Evolutionary conservation across 1,140 invertebrate genomes (phyloP).

Genomic region (Thalassaphorura encarpata): DNA sequence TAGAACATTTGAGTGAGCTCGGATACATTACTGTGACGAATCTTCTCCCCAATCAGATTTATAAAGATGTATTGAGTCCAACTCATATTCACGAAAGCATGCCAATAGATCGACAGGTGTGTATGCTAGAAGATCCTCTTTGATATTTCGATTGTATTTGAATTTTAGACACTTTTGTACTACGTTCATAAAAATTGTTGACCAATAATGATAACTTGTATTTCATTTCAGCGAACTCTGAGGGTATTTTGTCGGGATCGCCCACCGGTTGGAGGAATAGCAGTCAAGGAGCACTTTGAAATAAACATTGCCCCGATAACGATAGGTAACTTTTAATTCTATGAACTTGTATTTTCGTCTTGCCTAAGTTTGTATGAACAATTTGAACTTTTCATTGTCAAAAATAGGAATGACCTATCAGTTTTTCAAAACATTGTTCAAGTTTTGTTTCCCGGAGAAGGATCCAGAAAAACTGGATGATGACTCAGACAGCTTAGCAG

Average conservation of each 20-base stretch:
- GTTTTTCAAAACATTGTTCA: slow-evolving; percentile 95
- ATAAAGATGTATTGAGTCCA: slow-evolving; percentile 81
- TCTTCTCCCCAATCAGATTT: slow-evolving; percentile 84
- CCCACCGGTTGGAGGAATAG: slow-evolving; percentile 90
- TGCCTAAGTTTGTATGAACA: not conserved
- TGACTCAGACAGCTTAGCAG: slow-evolving; percentile 44
- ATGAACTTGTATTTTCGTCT: too few relatives aligned
- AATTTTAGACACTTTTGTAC: not conserved
- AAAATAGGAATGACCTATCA: slow-evolving; percentile 76
- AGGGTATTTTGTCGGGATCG: slow-evolving; percentile 81
- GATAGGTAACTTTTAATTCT: slow-evolving; percentile 52
- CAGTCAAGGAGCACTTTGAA: slow-evolving; percentile 97
- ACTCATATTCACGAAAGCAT: slow-evolving; percentile 79
- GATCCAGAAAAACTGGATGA: slow-evolving; percentile 73
- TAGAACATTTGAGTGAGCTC: slow-evolving; percentile 93
- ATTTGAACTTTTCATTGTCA: not conserved
- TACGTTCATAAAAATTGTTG: not conserved
- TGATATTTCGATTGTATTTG: not conserved
- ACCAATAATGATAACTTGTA: slow-evolving; percentile 4
- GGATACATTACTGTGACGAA: slow-evolving; percentile 94
- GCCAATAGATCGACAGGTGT: slow-evolving; percentile 66
- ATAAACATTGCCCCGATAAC: slow-evolving; percentile 89
- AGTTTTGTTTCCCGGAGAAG: slow-evolving; percentile 97
- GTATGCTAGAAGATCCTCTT: not conserved
- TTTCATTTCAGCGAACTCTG: slow-evolving; percentile 54